These are phyloP conservation scores for Rachycentron canadum DNA, from an alignment of 2,797 vertebrate species.

Conservation along the genomic window DNA sequence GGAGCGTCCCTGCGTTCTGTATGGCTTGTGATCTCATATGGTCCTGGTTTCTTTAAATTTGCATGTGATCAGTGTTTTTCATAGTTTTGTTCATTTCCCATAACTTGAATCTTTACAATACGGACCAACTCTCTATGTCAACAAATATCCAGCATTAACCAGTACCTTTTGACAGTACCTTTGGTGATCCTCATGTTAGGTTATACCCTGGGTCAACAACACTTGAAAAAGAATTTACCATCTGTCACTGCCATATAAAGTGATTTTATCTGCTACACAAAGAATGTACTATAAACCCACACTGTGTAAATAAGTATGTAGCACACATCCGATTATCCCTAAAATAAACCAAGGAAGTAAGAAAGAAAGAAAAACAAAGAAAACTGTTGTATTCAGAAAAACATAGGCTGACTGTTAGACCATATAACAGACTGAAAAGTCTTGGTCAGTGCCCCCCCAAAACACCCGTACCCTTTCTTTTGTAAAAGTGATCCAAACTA, in stretches of 20 bases:
- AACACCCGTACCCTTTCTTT: slow-evolving; percentile 18
- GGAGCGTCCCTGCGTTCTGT: not conserved
- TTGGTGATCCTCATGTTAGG: no score
- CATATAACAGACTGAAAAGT: not conserved
- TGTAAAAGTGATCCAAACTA: slow-evolving; percentile 61
- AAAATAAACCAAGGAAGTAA: not conserved
- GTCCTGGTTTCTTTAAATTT: no score
- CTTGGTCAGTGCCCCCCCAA: not conserved
- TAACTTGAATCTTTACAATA: not conserved
- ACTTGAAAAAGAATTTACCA: not conserved
- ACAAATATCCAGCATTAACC: not conserved
- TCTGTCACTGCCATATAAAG: not conserved
- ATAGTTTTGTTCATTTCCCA: not conserved
- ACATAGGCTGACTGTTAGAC: not conserved
- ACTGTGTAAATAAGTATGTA: not conserved
- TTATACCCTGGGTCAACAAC: not conserved
- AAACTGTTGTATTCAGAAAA: not conserved
- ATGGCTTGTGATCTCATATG: not conserved
- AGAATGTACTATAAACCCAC: not conserved
- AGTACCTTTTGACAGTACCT: not conserved
- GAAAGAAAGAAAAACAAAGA: not conserved
- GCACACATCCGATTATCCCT: not conserved
- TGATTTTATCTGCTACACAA: not conserved
- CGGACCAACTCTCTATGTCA: no score
- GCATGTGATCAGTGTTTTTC: not conserved